These are phyloP conservation scores for Tachuris rubrigastra DNA, from an alignment of 2,113 vertebrate species.

Conservation along the genomic window DNA sequence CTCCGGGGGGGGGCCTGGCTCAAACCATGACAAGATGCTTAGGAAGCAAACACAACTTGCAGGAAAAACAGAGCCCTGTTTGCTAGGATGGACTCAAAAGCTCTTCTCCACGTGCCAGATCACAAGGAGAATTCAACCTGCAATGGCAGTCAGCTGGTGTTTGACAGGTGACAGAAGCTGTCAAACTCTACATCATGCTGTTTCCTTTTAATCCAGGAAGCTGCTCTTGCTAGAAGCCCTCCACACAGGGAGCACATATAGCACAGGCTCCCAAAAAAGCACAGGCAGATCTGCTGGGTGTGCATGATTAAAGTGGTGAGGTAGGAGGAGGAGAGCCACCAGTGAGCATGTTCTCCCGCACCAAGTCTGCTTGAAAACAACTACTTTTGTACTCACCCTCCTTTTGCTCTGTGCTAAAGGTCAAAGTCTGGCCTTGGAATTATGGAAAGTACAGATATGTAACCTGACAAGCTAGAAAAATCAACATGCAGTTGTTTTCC, in stretches of 20 bases:
- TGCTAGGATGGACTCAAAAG: not conserved
- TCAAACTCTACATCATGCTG: rapidly evolving
- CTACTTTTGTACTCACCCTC: not conserved
- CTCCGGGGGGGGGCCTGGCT: too few species aligned
- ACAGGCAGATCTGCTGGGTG: not conserved
- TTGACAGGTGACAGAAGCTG: not conserved
- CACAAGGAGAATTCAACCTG: not conserved
- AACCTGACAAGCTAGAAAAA: not conserved
- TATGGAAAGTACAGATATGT: not conserved
- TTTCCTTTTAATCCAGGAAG: not conserved
- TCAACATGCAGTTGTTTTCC: not conserved
- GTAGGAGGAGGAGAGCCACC: not conserved
- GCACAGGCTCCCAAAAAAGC: not conserved
- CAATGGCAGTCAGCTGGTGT: not conserved
- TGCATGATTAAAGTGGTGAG: not conserved
- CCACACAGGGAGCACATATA: not conserved
- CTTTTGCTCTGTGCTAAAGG: not conserved
- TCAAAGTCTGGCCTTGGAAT: not conserved
- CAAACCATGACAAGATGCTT: too few species aligned
- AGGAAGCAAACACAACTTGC: not conserved
- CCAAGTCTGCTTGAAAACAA: not conserved
- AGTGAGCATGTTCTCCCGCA: not conserved
- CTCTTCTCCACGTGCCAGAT: not conserved
- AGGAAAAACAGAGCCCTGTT: not conserved
- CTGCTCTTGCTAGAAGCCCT: not conserved